Evolutionary conservation across 1,140 invertebrate genomes (phyloP).

Genomic region (Cylas formicarius): DNA sequence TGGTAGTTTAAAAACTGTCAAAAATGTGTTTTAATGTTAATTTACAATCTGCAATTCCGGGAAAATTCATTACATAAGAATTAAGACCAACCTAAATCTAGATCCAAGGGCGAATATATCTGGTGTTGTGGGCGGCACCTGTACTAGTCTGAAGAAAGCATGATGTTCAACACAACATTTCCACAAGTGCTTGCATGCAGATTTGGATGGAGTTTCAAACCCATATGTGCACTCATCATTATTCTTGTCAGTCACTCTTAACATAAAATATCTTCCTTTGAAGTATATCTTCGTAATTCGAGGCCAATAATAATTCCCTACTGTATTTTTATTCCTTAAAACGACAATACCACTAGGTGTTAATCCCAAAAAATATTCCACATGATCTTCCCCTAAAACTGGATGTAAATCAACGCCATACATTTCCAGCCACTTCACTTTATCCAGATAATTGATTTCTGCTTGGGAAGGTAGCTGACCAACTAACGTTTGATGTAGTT

Average conservation of each 20-base stretch:
- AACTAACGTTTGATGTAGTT: slow-evolving; percentile 78
- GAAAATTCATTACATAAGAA: no score
- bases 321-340: slow-evolving; percentile 90
- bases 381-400: slow-evolving; percentile 93
- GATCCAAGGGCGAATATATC: slow-evolving; percentile 67
- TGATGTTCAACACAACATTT: slow-evolving; percentile 98
- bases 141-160: slow-evolving; percentile 91
- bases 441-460: slow-evolving; percentile 86
- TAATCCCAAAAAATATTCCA: slow-evolving; percentile 93
- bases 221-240: slow-evolving; percentile 94
- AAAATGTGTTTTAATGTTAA: no score
- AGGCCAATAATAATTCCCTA: slow-evolving; percentile 99
- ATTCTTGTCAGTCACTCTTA: slow-evolving; percentile 91
- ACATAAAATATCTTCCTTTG: slow-evolving; percentile 94
- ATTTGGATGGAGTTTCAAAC: slow-evolving; percentile 88
- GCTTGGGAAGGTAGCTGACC: slow-evolving; percentile 84
- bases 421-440: slow-evolving; percentile 94
- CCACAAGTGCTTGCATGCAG: slow-evolving; percentile 96
- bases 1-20: no score
- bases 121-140: slow-evolving; percentile 59
- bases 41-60: no score
- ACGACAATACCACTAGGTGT: slow-evolving; percentile 96
- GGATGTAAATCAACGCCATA: slow-evolving; percentile 97
- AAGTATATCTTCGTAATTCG: slow-evolving; percentile 93
- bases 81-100: slow-evolving; percentile 62